phyloP scores from a whole-genome alignment of 2,113 vertebrate genomes.

The Crotophaga sulcirostris region DNA sequence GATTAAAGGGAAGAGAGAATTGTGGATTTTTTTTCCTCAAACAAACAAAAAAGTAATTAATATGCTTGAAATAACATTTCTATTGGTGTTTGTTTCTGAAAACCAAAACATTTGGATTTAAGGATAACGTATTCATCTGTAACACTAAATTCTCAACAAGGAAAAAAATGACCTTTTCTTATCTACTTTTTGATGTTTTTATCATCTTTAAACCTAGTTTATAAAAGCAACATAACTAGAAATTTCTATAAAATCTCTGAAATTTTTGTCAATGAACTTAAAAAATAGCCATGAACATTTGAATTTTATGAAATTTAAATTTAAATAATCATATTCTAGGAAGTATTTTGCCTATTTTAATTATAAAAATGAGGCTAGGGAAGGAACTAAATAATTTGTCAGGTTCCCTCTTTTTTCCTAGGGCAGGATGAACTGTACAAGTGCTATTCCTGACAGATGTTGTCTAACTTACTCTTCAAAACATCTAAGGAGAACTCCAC shows the following conservation, averaged over 20 bases:
- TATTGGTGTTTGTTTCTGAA: background rate
- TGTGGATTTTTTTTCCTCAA: accelerated
- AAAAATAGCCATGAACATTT: background rate
- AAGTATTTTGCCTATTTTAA: background rate
- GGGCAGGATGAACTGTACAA: background rate
- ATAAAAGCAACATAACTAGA: background rate
- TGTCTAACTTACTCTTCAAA: background rate
- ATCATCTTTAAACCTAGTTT: background rate
- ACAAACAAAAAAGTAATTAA: background rate
- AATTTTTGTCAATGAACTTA: background rate
- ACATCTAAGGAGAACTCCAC: background rate
- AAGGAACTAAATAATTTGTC: background rate
- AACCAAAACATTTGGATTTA: background rate
- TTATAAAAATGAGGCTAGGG: background rate
- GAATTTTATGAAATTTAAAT: background rate
- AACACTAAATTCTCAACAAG: background rate
- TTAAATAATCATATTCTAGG: background rate
- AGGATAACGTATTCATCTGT: background rate
- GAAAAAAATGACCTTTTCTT: background rate
- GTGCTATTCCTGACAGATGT: background rate
- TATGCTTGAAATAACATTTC: background rate
- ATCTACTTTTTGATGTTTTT: background rate
- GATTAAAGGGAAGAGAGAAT: background rate
- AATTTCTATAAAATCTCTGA: background rate
- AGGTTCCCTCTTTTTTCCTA: background rate